Base-by-base conservation (phyloP, 2,888 invertebrate species). In the Melinaea marsaeus region DNA sequence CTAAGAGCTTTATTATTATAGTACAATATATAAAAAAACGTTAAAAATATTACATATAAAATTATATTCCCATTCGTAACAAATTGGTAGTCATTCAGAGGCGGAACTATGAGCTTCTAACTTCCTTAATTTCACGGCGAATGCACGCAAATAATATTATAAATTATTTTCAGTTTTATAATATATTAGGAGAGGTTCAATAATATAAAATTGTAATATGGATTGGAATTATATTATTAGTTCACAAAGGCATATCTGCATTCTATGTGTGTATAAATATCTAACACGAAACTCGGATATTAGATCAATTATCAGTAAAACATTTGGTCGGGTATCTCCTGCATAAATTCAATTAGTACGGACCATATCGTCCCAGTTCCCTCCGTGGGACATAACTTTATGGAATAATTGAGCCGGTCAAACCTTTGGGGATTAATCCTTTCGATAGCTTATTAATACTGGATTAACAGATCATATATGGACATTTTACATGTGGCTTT, bases 311-410 rank as follows among this genome's bases (percentile, higher is more conserved):
- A 86, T 78, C 78, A 80, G 79, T 85, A 83, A 85, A 84, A 79
- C 77, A 81, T 81, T 83, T 82, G 75, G 73, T 78, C 77, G 79
- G 79, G 78, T 77, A 77, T 79, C 79, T 81, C 78, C 81, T 80
- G 83, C 84, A 86, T 86, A 86, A 85, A 87, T 87, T 86, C 85
- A 87, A 87, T 87, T 85, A 86, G 79, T 77, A 70, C 75, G 72
- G 74, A 73, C 72, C 72, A 65, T 74, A 63, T 58, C 46, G 74
- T 71, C 70, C 74, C 71, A 77, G 79, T 78, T 75, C 77, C 76
- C 51, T 32, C 51, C 77, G 75, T 67, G 71, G 79, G 76, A 81
- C 79, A 78, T 78, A 78, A 80, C 77, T 81, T 80, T 81, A 80
- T 84, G 77, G 84, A 86, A 85, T 70, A 70, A 72, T 70, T 69